Conservation (phyloP, 1,140 invertebrate genomes). For the Akabosia matsudoensis region DNA sequence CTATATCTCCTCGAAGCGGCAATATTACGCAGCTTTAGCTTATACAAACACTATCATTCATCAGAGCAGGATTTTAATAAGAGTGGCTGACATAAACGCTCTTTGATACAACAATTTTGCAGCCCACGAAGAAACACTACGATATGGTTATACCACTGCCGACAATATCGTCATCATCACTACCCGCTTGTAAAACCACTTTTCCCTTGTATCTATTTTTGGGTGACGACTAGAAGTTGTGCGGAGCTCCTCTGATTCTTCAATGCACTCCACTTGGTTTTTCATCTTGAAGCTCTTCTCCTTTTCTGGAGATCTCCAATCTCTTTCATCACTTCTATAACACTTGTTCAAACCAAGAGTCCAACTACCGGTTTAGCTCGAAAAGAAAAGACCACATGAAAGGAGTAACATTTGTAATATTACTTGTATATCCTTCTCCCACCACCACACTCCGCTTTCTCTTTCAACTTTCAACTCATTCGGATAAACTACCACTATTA, state of each 20-base stretch:
- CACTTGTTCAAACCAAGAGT: too few species aligned
- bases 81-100: slow-evolving; percentile 41
- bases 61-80: slow-evolving; percentile 45
- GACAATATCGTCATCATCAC: not conserved
- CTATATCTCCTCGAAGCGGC: not conserved
- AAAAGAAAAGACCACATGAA: slow-evolving; percentile 19
- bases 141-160: too few species aligned
- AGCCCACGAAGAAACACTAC: too few species aligned
- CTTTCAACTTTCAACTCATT: slow-evolving; percentile 14
- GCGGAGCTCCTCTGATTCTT: too few species aligned
- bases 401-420: too few species aligned
- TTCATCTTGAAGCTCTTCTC: not conserved
- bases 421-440: too few species aligned
- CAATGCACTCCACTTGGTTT: too few species aligned
- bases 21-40: slow-evolving; percentile 1
- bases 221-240: too few species aligned
- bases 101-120: slow-evolving; percentile 24
- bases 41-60: slow-evolving; percentile 39
- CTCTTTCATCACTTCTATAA: not conserved
- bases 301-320: too few species aligned
- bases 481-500: not conserved
- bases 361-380: not conserved
- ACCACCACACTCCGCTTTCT: not conserved
- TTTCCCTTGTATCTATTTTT: not conserved
- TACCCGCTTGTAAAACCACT: slow-evolving; percentile 4